Conservation (phyloP, 2,888 invertebrate genomes). For the Lasioglossum pauxillum region DNA sequence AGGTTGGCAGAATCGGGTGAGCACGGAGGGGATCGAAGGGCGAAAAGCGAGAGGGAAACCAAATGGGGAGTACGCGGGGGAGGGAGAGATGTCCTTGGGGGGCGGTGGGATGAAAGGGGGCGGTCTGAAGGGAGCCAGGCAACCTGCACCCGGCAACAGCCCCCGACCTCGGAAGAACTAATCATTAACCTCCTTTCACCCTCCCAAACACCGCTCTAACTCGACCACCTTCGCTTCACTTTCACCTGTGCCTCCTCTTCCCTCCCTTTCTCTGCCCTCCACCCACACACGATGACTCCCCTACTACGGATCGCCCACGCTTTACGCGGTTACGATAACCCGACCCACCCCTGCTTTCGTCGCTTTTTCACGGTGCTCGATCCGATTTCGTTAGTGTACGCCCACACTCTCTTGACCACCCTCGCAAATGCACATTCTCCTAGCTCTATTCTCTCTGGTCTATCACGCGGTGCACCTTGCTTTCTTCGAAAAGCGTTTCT, state of each 20-base stretch:
- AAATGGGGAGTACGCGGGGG: constrained; percentile 18
- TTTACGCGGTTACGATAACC: constrained; percentile 70
- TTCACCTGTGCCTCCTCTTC: constrained; percentile 75
- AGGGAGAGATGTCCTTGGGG: constrained; percentile 64
- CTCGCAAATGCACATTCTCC: constrained; percentile 11
- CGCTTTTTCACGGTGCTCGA: constrained; percentile 38
- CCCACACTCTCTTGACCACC: neutral
- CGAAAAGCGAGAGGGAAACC: constrained; percentile 46
- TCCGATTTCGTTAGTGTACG: constrained; percentile 44
- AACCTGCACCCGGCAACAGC: constrained; percentile 83
- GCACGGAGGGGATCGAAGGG: constrained; percentile 68
- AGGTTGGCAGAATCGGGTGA: constrained; percentile 70
- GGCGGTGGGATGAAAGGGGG: constrained; percentile 61
- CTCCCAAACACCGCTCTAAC: constrained; percentile 67
- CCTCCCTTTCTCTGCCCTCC: constrained; percentile 46
- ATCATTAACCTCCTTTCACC: constrained; percentile 83
- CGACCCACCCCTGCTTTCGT: constrained; percentile 52
- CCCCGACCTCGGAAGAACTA: constrained; percentile 82
- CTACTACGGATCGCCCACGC: constrained; percentile 38
- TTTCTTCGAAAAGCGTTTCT: neutral
- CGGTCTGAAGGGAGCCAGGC: constrained; percentile 73
- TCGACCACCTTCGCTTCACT: constrained; percentile 76
- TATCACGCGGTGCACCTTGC: neutral
- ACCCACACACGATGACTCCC: constrained; percentile 41
- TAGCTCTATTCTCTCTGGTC: neutral